Evolutionary conservation across 2,797 vertebrate genomes (phyloP).

Genomic region (Poliocrania exsul): DNA sequence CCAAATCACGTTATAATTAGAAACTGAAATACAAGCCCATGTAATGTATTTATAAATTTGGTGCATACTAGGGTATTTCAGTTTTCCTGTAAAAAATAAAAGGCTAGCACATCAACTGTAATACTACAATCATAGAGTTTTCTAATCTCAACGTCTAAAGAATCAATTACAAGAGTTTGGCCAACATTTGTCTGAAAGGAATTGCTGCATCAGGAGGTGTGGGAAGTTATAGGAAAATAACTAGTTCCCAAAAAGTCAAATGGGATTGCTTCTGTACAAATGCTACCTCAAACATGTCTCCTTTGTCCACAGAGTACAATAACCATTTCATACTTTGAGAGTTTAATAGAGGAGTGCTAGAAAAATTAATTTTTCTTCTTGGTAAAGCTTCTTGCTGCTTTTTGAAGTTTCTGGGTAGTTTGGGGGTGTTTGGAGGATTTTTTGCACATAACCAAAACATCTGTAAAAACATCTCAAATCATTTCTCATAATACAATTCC

Average conservation of each 20-base stretch:
- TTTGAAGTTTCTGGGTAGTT: background rate
- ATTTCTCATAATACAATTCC: background rate
- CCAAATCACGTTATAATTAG: background rate
- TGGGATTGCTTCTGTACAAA: background rate
- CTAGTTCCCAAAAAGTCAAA: background rate
- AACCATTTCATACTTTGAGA: background rate
- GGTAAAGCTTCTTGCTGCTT: background rate
- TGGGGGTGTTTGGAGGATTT: background rate
- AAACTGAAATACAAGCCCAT: background rate
- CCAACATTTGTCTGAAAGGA: background rate
- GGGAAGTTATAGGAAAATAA: background rate
- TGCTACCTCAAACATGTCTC: accelerated
- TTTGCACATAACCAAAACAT: background rate
- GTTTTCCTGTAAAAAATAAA: background rate
- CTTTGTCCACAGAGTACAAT: background rate
- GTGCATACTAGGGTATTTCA: background rate
- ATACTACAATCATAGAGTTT: background rate
- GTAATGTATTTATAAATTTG: background rate
- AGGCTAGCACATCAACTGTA: background rate
- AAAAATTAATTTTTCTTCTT: background rate
- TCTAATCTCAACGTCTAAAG: background rate
- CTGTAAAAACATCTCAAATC: background rate
- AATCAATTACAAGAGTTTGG: background rate
- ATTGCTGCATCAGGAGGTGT: background rate
- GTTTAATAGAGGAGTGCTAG: background rate